Conservation (phyloP, 2,113 vertebrate species). For the Mellivora capensis region DNA sequence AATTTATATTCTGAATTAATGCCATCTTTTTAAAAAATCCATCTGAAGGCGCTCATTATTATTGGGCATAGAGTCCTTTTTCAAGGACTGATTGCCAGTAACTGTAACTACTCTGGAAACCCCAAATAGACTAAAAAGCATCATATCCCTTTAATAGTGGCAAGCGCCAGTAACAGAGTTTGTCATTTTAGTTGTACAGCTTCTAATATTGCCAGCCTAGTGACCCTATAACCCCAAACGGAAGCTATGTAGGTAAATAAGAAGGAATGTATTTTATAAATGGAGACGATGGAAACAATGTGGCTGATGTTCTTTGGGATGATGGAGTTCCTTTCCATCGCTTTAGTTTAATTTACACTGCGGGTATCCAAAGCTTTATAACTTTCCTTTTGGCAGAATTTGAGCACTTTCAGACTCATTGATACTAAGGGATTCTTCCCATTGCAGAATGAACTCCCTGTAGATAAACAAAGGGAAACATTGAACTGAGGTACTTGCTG, state of each 20-base stretch:
- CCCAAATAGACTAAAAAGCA: conserved; percentile 17
- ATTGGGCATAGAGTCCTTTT: conserved; percentile 57
- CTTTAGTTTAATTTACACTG: conserved; percentile 81
- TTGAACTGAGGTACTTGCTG: conserved; percentile 74
- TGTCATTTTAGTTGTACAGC: not conserved
- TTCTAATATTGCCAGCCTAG: conserved; percentile 47
- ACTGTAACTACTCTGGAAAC: conserved; percentile 63
- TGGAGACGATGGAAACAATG: conserved; percentile 68
- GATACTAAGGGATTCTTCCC: conserved; percentile 77
- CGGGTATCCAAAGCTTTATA: conserved; percentile 76
- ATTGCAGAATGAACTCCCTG: conserved; percentile 74
- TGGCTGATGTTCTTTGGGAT: conserved; percentile 72
- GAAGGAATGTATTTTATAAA: conserved; percentile 70
- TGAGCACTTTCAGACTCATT: conserved; percentile 77
- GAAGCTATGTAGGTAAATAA: conserved; percentile 60
- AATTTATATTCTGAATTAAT: conserved; percentile 81
- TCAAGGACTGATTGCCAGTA: conserved; percentile 65
- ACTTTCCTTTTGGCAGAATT: conserved; percentile 81
- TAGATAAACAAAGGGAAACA: conserved; percentile 82
- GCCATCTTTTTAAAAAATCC: conserved; percentile 50
- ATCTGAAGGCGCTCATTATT: conserved; percentile 71
- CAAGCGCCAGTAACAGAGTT: not conserved
- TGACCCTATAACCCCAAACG: conserved; percentile 42
- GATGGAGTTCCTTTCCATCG: conserved; percentile 74
- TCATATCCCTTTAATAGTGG: not conserved